These are phyloP conservation scores for Furnarius figulus DNA, from an alignment of 2,113 vertebrate species.

Conservation along the genomic window DNA sequence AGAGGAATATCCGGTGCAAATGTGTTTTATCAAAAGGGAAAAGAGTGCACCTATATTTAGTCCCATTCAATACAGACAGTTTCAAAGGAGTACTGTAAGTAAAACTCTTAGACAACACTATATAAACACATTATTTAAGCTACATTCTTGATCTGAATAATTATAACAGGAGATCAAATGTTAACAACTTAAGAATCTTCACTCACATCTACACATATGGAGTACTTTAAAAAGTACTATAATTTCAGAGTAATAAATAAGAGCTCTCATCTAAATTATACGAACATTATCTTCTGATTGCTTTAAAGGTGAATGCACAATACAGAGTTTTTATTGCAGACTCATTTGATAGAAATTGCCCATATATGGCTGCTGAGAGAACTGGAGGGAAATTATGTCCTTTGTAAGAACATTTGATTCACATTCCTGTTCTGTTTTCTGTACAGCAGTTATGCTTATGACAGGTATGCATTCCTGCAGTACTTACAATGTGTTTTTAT, in stretches of 20 bases:
- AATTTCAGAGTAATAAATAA: conserved; percentile 62
- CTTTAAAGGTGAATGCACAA: conserved; percentile 23
- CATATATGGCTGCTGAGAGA: conserved; percentile 60
- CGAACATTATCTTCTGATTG: conserved; percentile 7
- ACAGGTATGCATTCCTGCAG: conserved; percentile 49
- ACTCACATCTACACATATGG: conserved; percentile 16
- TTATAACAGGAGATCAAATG: conserved; percentile 70
- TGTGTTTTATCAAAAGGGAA: conserved; percentile 52
- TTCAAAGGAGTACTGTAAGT: conserved; percentile 17
- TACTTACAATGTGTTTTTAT: conserved; percentile 3
- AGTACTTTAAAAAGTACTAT: conserved; percentile 51
- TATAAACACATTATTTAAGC: conserved; percentile 54
- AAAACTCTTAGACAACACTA: conserved; percentile 11
- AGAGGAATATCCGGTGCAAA: conserved; percentile 47
- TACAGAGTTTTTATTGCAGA: conserved; percentile 33
- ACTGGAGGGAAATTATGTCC: conserved; percentile 22
- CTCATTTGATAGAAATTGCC: conserved; percentile 50
- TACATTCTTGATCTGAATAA: conserved; percentile 65
- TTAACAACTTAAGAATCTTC: conserved; percentile 69
- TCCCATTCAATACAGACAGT: neutral
- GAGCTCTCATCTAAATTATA: conserved; percentile 43
- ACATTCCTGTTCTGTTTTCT: conserved; percentile 65
- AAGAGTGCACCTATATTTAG: conserved; percentile 24
- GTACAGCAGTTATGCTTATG: conserved; percentile 46
- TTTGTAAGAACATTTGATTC: conserved; percentile 46